phyloP scores from a whole-genome alignment of 2,888 invertebrate species.

The Perdita meconis region DNA sequence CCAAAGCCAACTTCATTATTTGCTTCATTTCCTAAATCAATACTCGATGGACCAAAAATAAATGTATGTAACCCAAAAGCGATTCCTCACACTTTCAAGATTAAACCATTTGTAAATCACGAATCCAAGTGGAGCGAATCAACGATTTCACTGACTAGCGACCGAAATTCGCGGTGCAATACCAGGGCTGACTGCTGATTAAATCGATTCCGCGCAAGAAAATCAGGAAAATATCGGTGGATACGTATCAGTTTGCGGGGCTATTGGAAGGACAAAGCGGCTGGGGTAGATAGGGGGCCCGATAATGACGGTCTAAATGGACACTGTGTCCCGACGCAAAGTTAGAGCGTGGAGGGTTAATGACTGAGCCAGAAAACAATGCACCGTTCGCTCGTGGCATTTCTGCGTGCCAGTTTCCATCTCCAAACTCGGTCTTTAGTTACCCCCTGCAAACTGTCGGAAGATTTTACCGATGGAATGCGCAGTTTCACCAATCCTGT shows the following conservation, averaged over 20 bases:
- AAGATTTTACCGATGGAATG: constrained; percentile 42
- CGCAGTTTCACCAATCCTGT: constrained; percentile 13
- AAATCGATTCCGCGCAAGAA: neutral
- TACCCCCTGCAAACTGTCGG: constrained; percentile 26
- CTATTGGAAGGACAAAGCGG: constrained; percentile 10
- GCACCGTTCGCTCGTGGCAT: constrained; percentile 38
- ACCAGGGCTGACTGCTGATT: neutral
- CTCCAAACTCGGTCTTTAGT: constrained; percentile 23
- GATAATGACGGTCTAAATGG: constrained; percentile 39
- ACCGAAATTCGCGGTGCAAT: neutral
- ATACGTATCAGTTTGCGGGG: neutral
- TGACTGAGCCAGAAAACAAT: constrained; percentile 70
- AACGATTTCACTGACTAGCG: too few species aligned
- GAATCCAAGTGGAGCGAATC: too few species aligned
- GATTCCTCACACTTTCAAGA: neutral
- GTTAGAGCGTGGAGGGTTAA: constrained; percentile 62
- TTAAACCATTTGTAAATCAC: too few species aligned
- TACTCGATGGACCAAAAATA: neutral
- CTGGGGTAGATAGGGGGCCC: neutral
- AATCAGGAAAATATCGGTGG: neutral
- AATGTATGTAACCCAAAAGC: neutral
- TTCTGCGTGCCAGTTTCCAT: constrained; percentile 54
- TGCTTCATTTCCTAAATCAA: neutral
- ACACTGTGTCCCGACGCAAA: constrained; percentile 23
- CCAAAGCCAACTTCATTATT: neutral